Evolutionary conservation across 2,888 invertebrate species (phyloP).

Genomic region (Chymomyza fuscimana): DNA sequence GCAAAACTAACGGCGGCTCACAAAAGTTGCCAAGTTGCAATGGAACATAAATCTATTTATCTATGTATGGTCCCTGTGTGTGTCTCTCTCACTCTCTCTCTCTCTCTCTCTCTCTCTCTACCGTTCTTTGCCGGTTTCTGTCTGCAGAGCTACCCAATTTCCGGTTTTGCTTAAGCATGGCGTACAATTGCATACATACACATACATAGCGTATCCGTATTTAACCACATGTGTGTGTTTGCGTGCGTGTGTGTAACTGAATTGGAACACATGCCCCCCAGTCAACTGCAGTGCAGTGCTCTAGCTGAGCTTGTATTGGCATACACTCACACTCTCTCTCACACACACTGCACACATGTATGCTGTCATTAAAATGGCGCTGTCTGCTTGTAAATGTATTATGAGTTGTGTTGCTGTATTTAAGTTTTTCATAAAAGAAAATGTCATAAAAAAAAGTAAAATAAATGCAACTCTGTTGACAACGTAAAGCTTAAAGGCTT

Average conservation of each 20-base stretch:
- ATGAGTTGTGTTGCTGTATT: constrained; percentile 53
- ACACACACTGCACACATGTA: constrained; percentile 29
- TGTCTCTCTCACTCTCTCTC: constrained; percentile 29
- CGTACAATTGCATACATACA: constrained; percentile 57
- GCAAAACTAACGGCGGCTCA: constrained; percentile 8
- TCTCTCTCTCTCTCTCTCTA: constrained; percentile 29
- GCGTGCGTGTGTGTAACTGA: constrained; percentile 59
- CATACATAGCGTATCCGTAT: constrained; percentile 8
- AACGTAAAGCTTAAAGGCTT: constrained; percentile 25
- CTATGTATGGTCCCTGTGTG: constrained; percentile 26
- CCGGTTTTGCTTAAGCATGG: constrained; percentile 74
- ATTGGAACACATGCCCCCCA: constrained; percentile 71
- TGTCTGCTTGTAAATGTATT: constrained; percentile 58
- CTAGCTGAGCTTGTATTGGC: constrained; percentile 40
- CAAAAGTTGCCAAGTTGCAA: constrained; percentile 39
- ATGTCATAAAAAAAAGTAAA: constrained; percentile 53
- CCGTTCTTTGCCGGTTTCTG: constrained; percentile 43
- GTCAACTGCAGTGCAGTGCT: constrained; percentile 74
- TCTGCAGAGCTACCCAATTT: constrained; percentile 71
- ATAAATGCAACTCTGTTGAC: constrained; percentile 48
- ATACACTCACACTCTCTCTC: constrained; percentile 24
- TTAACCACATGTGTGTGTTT: constrained; percentile 16
- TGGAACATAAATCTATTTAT: constrained; percentile 60
- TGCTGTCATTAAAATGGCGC: constrained; percentile 67
- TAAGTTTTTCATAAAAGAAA: constrained; percentile 66